phyloP scores from a whole-genome alignment of 2,797 vertebrate species.

The Acrossocheilus fasciatus region DNA sequence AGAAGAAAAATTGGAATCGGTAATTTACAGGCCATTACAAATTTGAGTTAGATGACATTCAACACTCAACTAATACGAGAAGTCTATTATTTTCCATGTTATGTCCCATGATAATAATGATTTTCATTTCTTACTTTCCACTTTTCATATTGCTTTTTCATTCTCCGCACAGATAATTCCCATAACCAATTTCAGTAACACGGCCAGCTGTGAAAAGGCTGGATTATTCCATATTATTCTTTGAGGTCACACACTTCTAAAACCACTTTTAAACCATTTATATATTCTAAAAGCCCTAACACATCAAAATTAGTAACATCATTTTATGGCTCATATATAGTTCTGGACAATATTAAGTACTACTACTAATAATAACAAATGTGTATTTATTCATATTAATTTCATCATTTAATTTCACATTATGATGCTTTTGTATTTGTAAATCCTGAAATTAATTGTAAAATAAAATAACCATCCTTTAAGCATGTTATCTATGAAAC shows the following conservation, averaged over 20 bases:
- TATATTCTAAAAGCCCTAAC: neutral
- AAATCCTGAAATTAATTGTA: neutral
- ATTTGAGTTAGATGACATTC: conserved; percentile 35
- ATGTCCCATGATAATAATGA: conserved; percentile 15
- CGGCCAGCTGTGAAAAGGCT: neutral
- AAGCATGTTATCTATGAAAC: neutral
- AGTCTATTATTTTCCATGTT: conserved; percentile 39
- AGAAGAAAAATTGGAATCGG: conserved; percentile 33
- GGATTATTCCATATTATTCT: neutral
- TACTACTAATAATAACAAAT: neutral
- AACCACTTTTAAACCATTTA: neutral
- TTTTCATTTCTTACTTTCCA: conserved; percentile 44
- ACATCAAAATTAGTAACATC: neutral
- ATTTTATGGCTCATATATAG: neutral
- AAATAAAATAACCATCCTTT: neutral
- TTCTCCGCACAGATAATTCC: conserved; percentile 17
- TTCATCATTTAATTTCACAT: neutral
- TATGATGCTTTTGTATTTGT: neutral
- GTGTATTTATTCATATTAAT: neutral
- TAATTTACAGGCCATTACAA: conserved; percentile 34
- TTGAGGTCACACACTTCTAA: neutral
- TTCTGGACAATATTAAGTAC: neutral
- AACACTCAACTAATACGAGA: conserved; percentile 19
- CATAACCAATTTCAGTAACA: conserved; percentile 29
- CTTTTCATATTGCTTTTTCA: conserved; percentile 37